Conservation (phyloP, 2,888 invertebrate species). For the Physocephala rufipes region DNA sequence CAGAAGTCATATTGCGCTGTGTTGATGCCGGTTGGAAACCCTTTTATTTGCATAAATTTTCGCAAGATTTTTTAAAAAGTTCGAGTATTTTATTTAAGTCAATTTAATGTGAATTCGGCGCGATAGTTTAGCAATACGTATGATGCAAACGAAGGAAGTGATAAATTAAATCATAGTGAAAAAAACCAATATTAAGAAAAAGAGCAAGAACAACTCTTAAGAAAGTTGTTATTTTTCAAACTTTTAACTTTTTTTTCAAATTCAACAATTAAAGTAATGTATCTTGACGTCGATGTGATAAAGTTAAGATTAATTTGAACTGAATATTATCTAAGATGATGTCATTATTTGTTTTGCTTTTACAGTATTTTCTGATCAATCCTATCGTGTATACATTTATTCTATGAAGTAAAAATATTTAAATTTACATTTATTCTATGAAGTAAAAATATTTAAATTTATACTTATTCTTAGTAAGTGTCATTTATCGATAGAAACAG, state of each 20-base stretch:
- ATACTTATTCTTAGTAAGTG: too few species aligned
- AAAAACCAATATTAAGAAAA: constrained; percentile 7
- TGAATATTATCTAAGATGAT: too few species aligned
- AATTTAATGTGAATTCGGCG: constrained; percentile 36
- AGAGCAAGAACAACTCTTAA: constrained; percentile 13
- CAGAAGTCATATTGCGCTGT: constrained; percentile 57
- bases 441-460: too few species aligned
- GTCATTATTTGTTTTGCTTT: constrained; percentile 37
- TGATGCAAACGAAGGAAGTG: constrained; percentile 2
- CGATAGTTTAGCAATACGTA: not conserved
- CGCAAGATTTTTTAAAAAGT: constrained; percentile 34
- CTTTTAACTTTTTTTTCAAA: too few species aligned
- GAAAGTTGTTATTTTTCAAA: constrained; percentile 14
- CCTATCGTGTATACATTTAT: not conserved
- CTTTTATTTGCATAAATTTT: constrained; percentile 47
- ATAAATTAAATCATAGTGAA: not conserved
- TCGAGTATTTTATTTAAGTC: constrained; percentile 44
- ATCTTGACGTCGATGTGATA: too few species aligned
- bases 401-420: not conserved
- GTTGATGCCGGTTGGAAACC: constrained; percentile 58
- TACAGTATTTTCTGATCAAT: not conserved
- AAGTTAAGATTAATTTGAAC: too few species aligned
- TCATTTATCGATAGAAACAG: too few species aligned
- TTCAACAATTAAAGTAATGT: too few species aligned
- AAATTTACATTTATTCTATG: too few species aligned